Base-by-base conservation (phyloP, 2,113 vertebrate genomes). In the Cyprinodon variegatus region DNA sequence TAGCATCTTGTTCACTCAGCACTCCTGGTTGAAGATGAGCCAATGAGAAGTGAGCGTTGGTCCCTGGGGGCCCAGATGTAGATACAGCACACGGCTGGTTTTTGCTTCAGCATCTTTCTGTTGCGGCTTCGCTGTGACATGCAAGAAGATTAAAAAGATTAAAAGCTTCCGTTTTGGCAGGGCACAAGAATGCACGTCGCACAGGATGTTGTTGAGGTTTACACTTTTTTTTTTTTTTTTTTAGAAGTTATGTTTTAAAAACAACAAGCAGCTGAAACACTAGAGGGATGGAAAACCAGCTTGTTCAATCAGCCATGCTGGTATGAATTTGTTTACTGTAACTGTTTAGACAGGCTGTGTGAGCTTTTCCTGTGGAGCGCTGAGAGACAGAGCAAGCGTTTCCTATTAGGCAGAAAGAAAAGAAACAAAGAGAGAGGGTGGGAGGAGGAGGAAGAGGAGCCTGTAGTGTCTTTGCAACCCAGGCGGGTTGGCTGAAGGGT, bases 401-500 rank as follows among this genome's bases (percentile, higher is more conserved):
- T 72, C 62, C 68, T 70, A 77, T 84, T 77, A 83, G 50, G 75
- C 72, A 78, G 65, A 70, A 45, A 82, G 65, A 74, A 62, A 75
- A 68, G 70, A 70, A 37, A 71, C 50, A 76, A 36, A 76, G 70
- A 72, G 59, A 22, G 61, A 74, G 65, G 38, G 53, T 50, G 45
- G 50, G 70, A 66, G 59, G 79, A 81, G 57, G 77, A 81, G 57
- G 77, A 68, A 67, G 74, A 68, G 78, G 81, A 75, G 81, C 78
- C 73, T 78, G n/a, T 9, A 59, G 77, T 79, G 86, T 91, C 87
- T 89, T 29, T 83, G 86, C 79, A 89, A 90, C 74, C 90, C 12
- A 70, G 83, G 81, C 72, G 48, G 50, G 70, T 83, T 72, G 72
- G 82, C 86, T 90, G 84, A 82, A 90, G 91, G 93, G 93, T 92